phyloP scores from a whole-genome alignment of 2,797 vertebrate species.

The Xerus rutilus region DNA sequence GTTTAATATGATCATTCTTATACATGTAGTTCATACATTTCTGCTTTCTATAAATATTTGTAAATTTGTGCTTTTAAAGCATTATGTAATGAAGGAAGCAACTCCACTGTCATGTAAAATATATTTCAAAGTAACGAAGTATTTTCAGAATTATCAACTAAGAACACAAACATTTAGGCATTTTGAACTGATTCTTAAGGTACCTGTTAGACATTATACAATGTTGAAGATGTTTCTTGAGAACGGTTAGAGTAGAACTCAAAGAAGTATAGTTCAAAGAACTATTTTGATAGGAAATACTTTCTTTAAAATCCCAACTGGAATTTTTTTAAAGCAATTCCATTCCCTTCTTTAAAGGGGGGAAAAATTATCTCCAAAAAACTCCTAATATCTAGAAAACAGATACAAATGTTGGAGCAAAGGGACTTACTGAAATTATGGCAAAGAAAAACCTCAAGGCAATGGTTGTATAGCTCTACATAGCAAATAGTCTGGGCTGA shows the following conservation, averaged over 20 bases:
- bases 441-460: background rate
- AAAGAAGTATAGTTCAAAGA: constrained; percentile 13
- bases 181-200: constrained; percentile 31
- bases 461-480: background rate
- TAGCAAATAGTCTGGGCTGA: background rate
- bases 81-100: background rate
- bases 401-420: background rate
- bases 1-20: background rate
- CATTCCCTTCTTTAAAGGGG: background rate
- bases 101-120: background rate
- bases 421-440: background rate
- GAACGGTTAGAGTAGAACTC: background rate
- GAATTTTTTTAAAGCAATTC: background rate
- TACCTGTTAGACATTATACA: background rate
- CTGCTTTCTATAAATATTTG: background rate
- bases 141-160: constrained; percentile 22
- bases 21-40: background rate
- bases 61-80: constrained; percentile 47
- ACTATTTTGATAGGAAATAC: constrained; percentile 9
- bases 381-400: background rate
- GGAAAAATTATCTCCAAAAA: background rate
- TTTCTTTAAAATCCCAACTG: constrained; percentile 36
- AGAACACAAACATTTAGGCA: constrained; percentile 27
- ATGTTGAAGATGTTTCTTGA: background rate
- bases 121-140: constrained; percentile 6